Conservation (phyloP, 2,113 vertebrate species). For the Grallaria varia region DNA sequence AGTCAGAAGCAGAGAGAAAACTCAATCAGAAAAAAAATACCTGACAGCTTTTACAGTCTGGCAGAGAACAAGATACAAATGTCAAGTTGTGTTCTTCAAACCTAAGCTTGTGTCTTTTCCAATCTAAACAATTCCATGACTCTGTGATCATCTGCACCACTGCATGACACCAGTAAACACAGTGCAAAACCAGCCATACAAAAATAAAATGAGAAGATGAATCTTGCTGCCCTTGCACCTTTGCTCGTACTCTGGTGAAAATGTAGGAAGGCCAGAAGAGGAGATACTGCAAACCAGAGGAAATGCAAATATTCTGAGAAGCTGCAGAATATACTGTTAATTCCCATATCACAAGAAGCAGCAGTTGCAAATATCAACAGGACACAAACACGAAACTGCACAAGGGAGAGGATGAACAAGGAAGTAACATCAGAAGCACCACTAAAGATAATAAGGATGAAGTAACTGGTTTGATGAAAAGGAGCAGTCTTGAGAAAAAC, state of each 20-base stretch:
- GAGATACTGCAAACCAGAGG: background rate
- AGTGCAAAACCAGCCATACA: background rate
- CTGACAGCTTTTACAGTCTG: background rate
- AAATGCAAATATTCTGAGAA: background rate
- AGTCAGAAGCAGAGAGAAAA: background rate
- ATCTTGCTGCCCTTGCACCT: background rate
- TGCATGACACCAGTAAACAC: rapidly evolving
- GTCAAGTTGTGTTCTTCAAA: background rate
- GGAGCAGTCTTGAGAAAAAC: background rate
- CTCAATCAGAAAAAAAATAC: background rate
- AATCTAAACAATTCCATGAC: background rate
- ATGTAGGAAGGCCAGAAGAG: background rate
- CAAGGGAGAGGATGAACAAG: background rate
- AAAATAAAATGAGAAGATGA: background rate
- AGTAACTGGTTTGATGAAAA: background rate
- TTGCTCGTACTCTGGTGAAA: background rate
- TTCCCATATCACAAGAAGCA: background rate
- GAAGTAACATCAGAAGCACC: background rate
- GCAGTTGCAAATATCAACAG: background rate
- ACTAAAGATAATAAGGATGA: background rate
- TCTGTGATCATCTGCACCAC: background rate
- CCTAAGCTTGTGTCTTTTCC: background rate
- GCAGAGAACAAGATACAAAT: background rate
- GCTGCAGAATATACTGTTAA: background rate
- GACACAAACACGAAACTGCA: background rate